Evolutionary conservation across 2,888 invertebrate species (phyloP), one percentile per base, ranked within the genome.

Genomic region (Synanthedon andrenaeformis): DNA sequence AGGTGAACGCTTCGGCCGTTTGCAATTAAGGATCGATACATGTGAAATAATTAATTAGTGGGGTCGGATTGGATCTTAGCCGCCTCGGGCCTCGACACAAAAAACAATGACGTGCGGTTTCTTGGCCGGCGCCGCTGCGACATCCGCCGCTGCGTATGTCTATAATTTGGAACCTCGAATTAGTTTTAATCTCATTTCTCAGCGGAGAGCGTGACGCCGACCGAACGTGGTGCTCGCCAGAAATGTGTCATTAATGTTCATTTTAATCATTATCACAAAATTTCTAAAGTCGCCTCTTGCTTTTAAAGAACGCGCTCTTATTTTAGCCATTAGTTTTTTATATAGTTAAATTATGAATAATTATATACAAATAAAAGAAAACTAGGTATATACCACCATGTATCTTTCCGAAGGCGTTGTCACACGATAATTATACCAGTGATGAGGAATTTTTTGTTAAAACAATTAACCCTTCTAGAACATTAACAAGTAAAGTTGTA

Each of bases 71-170:
- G 73, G 72, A 72, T 71, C 73, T 70, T 71, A 72, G 78, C 72
- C 72, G 80, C 81, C 79, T 70, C 72, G 66, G 80, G 80, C 72
- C 69, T 72, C 65, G 69, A 62, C 72, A 85, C 82, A 87, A 87
- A 87, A 87, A 87, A 86, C 85, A 86, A 87, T 87, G 86, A 87
- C 85, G 81, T 80, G 85, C 86, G 81, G 81, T 87, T 86, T 85
- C 61, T 79, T 83, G 84, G 82, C 82, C 82, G 76, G 69, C 70
- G 71, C 73, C 69, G 63, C 72, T 77, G 78, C 85, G 84, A 82
- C 86, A 85, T 80, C 82, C 83, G 81, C 79, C 74, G 79, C 74
- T 67, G 73, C 66, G 59, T 75, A 74, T 72, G 74, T 71, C 84
- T 87, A 82, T 87, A 85, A 87, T 87, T 87, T 87, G 76, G 76